phyloP scores from a whole-genome alignment of 37 sponge, comb jelly and placozoan species.

The Mnemiopsis leidyi region DNA sequence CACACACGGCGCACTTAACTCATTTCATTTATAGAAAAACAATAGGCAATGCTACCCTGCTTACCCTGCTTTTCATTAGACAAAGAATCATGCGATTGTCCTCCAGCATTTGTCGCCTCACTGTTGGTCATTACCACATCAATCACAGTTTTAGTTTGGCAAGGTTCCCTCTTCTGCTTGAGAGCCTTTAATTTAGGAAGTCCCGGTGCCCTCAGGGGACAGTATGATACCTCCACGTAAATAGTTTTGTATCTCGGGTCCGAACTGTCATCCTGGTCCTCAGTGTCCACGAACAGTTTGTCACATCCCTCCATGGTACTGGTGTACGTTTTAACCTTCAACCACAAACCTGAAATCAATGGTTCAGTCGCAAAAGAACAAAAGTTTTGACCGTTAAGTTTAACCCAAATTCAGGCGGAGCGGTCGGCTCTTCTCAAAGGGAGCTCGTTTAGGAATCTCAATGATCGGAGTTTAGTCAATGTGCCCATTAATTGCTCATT shows the following conservation, averaged over 20 bases:
- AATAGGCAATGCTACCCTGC: too few relatives aligned
- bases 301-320: not conserved
- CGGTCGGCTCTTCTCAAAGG: not conserved
- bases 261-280: not conserved
- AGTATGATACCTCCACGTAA: not conserved
- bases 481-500: not conserved
- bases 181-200: not conserved
- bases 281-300: not conserved
- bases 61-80: too few relatives aligned
- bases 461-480: not conserved
- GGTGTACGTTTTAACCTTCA: not conserved
- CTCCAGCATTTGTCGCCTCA: too few relatives aligned
- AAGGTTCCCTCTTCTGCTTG: not conserved
- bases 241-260: not conserved
- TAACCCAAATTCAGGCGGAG: not conserved
- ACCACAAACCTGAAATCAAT: conserved; percentile 22
- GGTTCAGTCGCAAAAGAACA: not conserved
- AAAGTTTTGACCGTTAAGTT: not conserved
- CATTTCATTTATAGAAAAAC: too few relatives aligned
- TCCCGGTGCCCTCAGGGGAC: not conserved
- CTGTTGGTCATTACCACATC: too few relatives aligned
- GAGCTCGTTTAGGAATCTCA: not conserved
- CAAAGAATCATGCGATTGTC: too few relatives aligned
- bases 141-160: too few relatives aligned
- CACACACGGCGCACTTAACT: too few relatives aligned